A percentile compares a stretch with the other conserved stretches of the same genome.
Evolutionary conservation across 2,113 vertebrate species (phyloP).

Genomic region (Oreotrochilus melanogaster): DNA sequence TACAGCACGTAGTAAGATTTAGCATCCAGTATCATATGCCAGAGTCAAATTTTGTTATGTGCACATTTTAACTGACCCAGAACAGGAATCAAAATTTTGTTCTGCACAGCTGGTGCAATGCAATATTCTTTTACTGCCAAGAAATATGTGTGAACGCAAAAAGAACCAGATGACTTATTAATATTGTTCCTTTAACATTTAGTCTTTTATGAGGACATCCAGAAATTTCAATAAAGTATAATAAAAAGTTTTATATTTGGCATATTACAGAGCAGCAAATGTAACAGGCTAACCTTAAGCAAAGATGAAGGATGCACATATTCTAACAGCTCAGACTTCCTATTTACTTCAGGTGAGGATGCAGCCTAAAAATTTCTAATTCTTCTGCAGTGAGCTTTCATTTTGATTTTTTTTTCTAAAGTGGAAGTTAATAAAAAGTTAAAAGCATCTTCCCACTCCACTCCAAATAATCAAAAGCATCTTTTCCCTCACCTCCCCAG

Average conservation of each 20-base stretch:
- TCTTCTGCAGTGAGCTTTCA: neutral
- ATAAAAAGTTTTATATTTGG: conserved; percentile 58
- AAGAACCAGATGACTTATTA: conserved; percentile 71
- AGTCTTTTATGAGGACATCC: conserved; percentile 64
- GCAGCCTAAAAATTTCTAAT: neutral
- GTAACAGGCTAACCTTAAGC: conserved; percentile 22
- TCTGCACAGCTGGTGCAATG: conserved; percentile 65
- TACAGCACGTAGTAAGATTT: neutral
- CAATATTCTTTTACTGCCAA: conserved; percentile 68
- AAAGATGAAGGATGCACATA: neutral
- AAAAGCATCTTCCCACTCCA: neutral
- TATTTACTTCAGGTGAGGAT: neutral
- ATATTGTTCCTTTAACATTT: conserved; percentile 76
- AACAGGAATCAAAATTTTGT: conserved; percentile 64
- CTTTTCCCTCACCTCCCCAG: neutral
- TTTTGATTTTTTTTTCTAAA: neutral
- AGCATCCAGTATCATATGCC: neutral
- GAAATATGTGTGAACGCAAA: conserved; percentile 48
- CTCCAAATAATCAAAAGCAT: neutral
- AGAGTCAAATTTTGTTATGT: conserved; percentile 7
- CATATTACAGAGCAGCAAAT: conserved; percentile 11
- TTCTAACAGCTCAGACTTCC: neutral
- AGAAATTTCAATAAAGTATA: conserved; percentile 66
- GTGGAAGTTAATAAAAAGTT: neutral
- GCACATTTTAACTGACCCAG: conserved; percentile 65